Percentiles rank a stretch among this genome's conserved stretches.
Evolutionary conservation across 2,113 vertebrate species (phyloP).

Genomic region (Bufo bufo): DNA sequence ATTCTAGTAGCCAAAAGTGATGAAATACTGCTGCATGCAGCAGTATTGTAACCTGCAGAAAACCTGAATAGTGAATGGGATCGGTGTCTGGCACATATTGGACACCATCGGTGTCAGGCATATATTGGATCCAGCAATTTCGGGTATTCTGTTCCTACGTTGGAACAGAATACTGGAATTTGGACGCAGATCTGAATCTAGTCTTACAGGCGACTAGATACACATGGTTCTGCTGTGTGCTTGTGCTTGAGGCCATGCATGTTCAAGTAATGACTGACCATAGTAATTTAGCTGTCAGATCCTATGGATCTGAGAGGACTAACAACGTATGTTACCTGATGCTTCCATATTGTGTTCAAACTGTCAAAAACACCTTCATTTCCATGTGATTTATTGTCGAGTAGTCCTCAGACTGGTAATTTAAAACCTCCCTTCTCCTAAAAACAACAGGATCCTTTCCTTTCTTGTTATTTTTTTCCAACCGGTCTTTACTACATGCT

Average conservation of each 20-base stretch:
- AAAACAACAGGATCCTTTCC: conserved; percentile 13
- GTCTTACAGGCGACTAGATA: neutral
- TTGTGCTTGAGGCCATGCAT: neutral
- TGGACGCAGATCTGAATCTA: too few relatives aligned
- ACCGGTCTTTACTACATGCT: too few relatives aligned
- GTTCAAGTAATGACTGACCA: neutral
- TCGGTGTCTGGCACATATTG: too few relatives aligned
- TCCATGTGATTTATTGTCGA: neutral
- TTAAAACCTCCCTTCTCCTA: neutral
- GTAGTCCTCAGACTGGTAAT: neutral
- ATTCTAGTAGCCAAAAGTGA: too few relatives aligned
- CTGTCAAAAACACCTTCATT: conserved; percentile 7
- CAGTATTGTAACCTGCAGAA: too few relatives aligned
- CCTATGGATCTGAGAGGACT: neutral
- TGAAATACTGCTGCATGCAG: too few relatives aligned
- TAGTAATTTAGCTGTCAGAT: neutral
- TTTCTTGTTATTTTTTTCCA: conserved; percentile 11
- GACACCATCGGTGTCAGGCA: too few relatives aligned
- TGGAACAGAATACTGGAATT: too few relatives aligned
- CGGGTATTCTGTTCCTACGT: too few relatives aligned
- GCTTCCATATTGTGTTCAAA: neutral
- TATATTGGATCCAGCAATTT: too few relatives aligned
- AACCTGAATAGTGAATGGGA: too few relatives aligned
- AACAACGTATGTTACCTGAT: neutral
- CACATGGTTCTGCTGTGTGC: neutral